Base-by-base conservation (phyloP, 2,113 vertebrate species). In the Vidua macroura region DNA sequence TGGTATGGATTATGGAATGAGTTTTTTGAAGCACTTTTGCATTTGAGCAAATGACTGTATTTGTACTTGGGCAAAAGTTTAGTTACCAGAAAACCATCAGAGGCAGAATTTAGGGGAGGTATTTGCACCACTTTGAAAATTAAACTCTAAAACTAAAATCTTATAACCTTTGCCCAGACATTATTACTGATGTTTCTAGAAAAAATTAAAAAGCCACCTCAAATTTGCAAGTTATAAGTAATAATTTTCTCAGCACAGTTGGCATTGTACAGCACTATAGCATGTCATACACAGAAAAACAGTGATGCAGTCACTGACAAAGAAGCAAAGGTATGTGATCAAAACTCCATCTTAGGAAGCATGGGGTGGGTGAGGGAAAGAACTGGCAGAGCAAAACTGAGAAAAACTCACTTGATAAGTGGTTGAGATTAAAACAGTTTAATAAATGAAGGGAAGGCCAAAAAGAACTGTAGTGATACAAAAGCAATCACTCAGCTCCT, bases 401-500 rank as follows among this genome's bases (percentile, higher is more conserved):
- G 28, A 74, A 67, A 67, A 60, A 15, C 14, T 25, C 24, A 25
- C 7, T 59, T 59, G 21, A 22, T 51, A 14, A 76, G 17, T 59
- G 28, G 15, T 28, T 67, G 86, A 53, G 10, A n/a, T n/a, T n/a
- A n/a, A 28, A 81, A 20, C 1, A 41, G 7, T 18, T 68, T 51
- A 83, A 35, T 43, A 66, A 60, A 21, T 18, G 11, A 88, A 83
- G 28, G 21, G 27, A 75, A 52, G 7, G 15, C 18, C 11, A 53
- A 21, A 37, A 41, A 25, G 15, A 13, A 4, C 2, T 0, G 4
- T 5, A 13, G 13, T 18, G 31, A 43, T 27, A 31, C n/a, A 68
- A 72, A 62, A 12, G 13, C 33, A 46, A 46, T 83, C 35, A 22
- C 19, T 46, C 24, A 16, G 4, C 17, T 83, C 12, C 9, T 53